phyloP scores from a whole-genome alignment of 2,113 vertebrate genomes.

The Hippocampus barbouri region DNA sequence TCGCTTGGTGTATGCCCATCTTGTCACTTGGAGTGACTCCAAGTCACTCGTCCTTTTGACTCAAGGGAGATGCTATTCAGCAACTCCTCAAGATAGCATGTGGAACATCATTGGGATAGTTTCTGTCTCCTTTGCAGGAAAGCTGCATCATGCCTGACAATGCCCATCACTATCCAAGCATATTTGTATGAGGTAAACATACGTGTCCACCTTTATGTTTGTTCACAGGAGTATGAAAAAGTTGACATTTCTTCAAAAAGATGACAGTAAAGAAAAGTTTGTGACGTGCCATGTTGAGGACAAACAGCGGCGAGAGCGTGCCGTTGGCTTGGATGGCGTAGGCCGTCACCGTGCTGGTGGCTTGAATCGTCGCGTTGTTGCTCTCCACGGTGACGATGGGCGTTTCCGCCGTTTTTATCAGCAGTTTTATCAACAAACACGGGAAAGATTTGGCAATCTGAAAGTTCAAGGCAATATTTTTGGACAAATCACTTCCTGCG shows the following conservation, averaged over 20 bases:
- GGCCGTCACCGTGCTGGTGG: constrained; percentile 46
- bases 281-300: constrained; percentile 66
- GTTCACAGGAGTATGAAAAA: no score
- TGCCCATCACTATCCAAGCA: no score
- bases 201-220: no score
- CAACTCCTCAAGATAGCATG: no score
- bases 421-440: constrained; percentile 66
- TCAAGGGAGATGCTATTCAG: no score
- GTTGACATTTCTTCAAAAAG: background rate
- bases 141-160: no score
- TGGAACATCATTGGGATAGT: no score
- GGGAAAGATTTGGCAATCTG: constrained; percentile 69
- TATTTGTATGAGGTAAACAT: no score
- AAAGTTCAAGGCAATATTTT: background rate
- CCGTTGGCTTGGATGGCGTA: constrained; percentile 68
- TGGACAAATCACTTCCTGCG: background rate
- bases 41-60: no score
- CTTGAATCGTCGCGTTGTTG: constrained; percentile 54
- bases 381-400: constrained; percentile 54
- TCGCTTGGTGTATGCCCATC: no score
- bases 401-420: constrained; percentile 43
- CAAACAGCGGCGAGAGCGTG: constrained; percentile 68
- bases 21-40: no score
- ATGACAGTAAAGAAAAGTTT: background rate
- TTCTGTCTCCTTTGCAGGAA: no score